phyloP scores from a whole-genome alignment of 2,888 invertebrate genomes.

The Leptogaster cylindrica region DNA sequence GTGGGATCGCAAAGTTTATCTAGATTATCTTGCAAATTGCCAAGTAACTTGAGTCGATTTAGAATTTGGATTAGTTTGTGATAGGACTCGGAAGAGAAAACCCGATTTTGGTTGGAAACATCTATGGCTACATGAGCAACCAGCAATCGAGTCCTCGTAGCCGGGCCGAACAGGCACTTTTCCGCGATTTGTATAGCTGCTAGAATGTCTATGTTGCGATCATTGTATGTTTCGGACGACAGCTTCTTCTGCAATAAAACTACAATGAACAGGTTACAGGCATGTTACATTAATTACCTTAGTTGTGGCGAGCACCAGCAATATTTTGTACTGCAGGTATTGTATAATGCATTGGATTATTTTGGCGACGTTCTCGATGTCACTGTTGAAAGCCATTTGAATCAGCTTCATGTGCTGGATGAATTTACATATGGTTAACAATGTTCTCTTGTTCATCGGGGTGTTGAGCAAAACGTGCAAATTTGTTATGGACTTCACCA shows the following conservation, averaged over 20 bases:
- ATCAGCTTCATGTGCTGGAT: constrained; percentile 82
- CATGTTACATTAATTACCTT: constrained; percentile 68
- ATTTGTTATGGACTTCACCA: constrained; percentile 69
- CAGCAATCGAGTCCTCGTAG: constrained; percentile 69
- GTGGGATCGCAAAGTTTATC: constrained; percentile 73
- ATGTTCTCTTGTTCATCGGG: constrained; percentile 78
- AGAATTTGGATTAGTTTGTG: constrained; percentile 68
- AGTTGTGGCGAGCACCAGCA: constrained; percentile 70
- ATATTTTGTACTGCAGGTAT: constrained; percentile 77
- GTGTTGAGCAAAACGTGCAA: constrained; percentile 73
- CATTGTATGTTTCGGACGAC: constrained; percentile 69
- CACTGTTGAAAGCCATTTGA: constrained; percentile 72
- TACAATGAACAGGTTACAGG: constrained; percentile 46
- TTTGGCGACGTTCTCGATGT: constrained; percentile 74
- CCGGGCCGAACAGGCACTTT: constrained; percentile 69
- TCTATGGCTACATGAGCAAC: constrained; percentile 73
- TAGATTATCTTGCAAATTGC: constrained; percentile 67
- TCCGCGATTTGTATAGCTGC: constrained; percentile 79
- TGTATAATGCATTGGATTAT: constrained; percentile 79
- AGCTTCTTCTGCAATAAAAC: constrained; percentile 63
- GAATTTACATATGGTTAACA: constrained; percentile 78
- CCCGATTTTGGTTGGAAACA: constrained; percentile 68
- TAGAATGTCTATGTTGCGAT: constrained; percentile 72
- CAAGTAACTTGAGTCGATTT: constrained; percentile 70
- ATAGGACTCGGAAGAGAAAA: constrained; percentile 70